These are phyloP conservation scores for Leucophenga maculata DNA, from an alignment of 2,888 invertebrate genomes.

Conservation along the genomic window DNA sequence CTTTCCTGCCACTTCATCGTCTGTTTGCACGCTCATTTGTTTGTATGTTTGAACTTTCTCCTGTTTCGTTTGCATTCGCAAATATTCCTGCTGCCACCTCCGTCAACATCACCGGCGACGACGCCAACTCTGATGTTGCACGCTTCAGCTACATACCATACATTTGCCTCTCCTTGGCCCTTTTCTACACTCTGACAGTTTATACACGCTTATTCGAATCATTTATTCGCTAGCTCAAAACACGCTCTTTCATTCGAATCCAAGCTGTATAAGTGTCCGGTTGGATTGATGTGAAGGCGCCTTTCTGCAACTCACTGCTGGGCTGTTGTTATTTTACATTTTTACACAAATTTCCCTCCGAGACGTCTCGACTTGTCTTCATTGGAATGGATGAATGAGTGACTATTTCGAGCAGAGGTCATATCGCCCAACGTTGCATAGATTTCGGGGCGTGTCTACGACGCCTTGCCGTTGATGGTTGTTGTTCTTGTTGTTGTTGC, in stretches of 20 bases:
- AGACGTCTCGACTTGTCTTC: background rate
- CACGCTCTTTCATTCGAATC: background rate
- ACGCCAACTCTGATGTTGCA: constrained; percentile 1
- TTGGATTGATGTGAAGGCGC: background rate
- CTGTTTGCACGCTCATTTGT: constrained; percentile 70
- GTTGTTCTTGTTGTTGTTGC: constrained; percentile 29
- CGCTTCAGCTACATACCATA: background rate
- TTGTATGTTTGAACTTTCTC: constrained; percentile 71
- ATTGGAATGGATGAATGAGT: background rate
- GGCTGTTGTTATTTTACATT: constrained; percentile 17
- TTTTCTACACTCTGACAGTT: constrained; percentile 8
- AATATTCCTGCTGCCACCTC: constrained; percentile 59
- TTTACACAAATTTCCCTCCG: constrained; percentile 20
- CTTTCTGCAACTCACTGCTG: background rate
- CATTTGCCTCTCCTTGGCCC: background rate
- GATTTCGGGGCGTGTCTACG: constrained; percentile 20
- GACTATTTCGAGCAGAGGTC: constrained; percentile 5
- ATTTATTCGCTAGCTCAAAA: constrained; percentile 5
- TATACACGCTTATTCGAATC: constrained; percentile 15
- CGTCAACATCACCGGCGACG: no score
- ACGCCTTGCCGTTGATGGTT: constrained; percentile 12
- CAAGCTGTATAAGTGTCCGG: background rate
- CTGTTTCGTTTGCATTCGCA: constrained; percentile 70
- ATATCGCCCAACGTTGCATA: constrained; percentile 12
- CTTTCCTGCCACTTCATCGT: constrained; percentile 27